Conservation (phyloP, 1,140 invertebrate genomes). For the Drepana arcuata region DNA sequence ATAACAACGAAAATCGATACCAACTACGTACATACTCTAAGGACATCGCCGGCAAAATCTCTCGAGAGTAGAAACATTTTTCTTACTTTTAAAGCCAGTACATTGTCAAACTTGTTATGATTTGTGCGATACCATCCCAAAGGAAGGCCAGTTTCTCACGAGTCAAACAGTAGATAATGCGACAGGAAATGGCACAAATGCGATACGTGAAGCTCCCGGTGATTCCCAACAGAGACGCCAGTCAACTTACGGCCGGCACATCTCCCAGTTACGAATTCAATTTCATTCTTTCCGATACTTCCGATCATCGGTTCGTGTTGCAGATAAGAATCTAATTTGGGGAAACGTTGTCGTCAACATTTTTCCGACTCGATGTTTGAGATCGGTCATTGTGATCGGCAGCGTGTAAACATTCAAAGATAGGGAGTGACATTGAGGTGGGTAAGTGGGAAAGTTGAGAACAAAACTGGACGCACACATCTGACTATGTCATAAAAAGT, state of each 20-base stretch:
- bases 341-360: conserved; percentile 18
- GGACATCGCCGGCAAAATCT: too few relatives aligned
- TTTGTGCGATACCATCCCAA: too few relatives aligned
- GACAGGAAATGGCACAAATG: conserved; percentile 32
- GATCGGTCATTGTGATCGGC: conserved; percentile 11
- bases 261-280: conserved; percentile 20
- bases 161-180: conserved; percentile 28
- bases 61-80: too few relatives aligned
- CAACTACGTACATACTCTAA: too few relatives aligned
- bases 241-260: conserved; percentile 2
- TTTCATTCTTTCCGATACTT: conserved; percentile 22
- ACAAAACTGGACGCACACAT: too few relatives aligned
- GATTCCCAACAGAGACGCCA: conserved; percentile 21
- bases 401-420: conserved; percentile 6
- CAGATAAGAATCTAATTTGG: conserved; percentile 22
- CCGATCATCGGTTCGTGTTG: conserved; percentile 20
- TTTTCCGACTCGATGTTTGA: conserved; percentile 18
- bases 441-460: conserved; percentile 6
- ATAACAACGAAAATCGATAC: too few relatives aligned
- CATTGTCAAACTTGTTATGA: too few relatives aligned
- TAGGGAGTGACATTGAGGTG: conserved; percentile 11
- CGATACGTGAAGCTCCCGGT: conserved; percentile 21
- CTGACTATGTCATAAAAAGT: conserved; percentile 11
- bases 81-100: too few relatives aligned
- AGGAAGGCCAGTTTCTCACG: too few relatives aligned